Evolutionary conservation across 2,888 invertebrate genomes (phyloP).

Genomic region (Ferrisia virgata): DNA sequence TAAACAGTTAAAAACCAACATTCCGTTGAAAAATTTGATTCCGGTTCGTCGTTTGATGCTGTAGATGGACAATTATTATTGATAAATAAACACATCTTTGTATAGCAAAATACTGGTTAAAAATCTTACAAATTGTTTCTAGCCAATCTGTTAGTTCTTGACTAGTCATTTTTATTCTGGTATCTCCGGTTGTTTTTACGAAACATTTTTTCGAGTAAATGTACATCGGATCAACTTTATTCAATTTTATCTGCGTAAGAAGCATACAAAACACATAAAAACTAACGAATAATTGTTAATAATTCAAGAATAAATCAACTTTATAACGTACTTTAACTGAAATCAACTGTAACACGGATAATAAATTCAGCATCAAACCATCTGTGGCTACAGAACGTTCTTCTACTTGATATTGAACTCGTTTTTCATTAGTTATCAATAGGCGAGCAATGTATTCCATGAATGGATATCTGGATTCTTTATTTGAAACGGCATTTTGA

Average conservation of each 20-base stretch:
- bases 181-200: slow-evolving; percentile 69
- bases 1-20: slow-evolving; percentile 96
- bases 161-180: slow-evolving; percentile 76
- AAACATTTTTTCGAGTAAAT: slow-evolving; percentile 69
- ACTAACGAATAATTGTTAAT: not conserved
- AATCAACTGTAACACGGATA: slow-evolving; percentile 85
- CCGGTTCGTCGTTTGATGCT: slow-evolving; percentile 50
- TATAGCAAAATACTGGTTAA: not conserved
- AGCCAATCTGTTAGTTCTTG: slow-evolving; percentile 79
- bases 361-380: slow-evolving; percentile 91
- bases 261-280: not conserved
- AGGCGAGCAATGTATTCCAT: slow-evolving; percentile 76
- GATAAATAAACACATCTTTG: not conserved
- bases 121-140: slow-evolving; percentile 60
- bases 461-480: slow-evolving; percentile 73
- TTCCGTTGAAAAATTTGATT: slow-evolving; percentile 89
- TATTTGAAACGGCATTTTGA: slow-evolving; percentile 78
- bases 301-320: not conserved
- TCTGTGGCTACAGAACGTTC: slow-evolving; percentile 84
- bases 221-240: slow-evolving; percentile 85
- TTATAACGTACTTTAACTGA: slow-evolving; percentile 66
- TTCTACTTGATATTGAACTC: slow-evolving; percentile 86
- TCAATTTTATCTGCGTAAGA: slow-evolving; percentile 66
- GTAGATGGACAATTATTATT: not conserved
- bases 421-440: slow-evolving; percentile 76